These are phyloP conservation scores for Thrips palmi DNA, from an alignment of 1,140 invertebrate species.

Conservation along the genomic window DNA sequence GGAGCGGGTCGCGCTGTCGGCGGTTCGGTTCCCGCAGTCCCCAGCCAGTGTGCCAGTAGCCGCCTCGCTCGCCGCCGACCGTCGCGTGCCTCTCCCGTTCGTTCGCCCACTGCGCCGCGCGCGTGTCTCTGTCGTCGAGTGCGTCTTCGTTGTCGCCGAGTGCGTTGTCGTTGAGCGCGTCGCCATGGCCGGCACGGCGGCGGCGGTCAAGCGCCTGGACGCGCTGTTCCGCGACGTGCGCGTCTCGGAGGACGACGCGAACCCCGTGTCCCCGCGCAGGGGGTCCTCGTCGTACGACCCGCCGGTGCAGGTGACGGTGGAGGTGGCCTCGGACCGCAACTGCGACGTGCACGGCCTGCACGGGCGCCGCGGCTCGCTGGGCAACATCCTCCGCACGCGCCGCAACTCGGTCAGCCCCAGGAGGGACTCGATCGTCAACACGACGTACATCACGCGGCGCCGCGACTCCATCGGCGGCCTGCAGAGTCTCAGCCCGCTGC, in stretches of 20 bases:
- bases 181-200: no score
- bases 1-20: no score
- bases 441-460: slow-evolving; percentile 6
- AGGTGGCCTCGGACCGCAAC: slow-evolving; percentile 26
- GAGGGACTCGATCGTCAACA: slow-evolving; percentile 17
- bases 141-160: no score
- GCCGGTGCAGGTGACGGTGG: no score
- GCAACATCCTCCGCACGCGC: slow-evolving; percentile 20
- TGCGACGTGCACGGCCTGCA: slow-evolving; percentile 59
- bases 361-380: slow-evolving; percentile 34
- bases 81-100: no score
- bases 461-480: slow-evolving; percentile 4
- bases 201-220: slow-evolving; percentile 47
- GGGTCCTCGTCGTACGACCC: slow-evolving; percentile 28
- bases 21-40: no score
- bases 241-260: slow-evolving; percentile 32
- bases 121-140: no score
- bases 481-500: neutral
- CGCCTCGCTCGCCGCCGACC: no score
- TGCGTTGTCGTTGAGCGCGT: no score
- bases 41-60: no score
- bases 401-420: slow-evolving; percentile 19
- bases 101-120: no score
- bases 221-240: slow-evolving; percentile 47
- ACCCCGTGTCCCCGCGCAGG: slow-evolving; percentile 22